These are phyloP conservation scores for Champsocephalus gunnari DNA, from an alignment of 2,797 vertebrate species.

Conservation along the genomic window DNA sequence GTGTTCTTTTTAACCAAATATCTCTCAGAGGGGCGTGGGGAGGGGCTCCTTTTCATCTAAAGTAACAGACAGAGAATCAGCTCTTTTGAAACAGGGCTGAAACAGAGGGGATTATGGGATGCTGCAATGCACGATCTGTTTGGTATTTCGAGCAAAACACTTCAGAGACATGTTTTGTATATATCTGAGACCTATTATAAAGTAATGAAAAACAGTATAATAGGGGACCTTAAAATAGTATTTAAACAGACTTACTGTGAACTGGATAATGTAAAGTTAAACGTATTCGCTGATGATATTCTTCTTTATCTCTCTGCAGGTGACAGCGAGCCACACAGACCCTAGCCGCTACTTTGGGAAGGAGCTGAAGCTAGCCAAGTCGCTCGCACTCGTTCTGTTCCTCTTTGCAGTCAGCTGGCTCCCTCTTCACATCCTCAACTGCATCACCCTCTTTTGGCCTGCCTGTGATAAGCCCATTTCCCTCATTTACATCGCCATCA, in stretches of 20 bases:
- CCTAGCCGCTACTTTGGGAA: conserved; percentile 95
- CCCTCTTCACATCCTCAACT: conserved; percentile 95
- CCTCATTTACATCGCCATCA: conserved; percentile 91
- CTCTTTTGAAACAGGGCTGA: no score
- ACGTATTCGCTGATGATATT: not conserved
- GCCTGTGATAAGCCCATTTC: conserved; percentile 79
- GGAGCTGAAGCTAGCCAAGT: conserved; percentile 97
- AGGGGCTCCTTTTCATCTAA: no score
- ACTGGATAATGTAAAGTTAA: not conserved
- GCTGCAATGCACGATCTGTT: no score
- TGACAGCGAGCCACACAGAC: conserved; percentile 88
- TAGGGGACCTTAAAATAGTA: no score
- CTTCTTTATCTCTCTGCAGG: conserved; percentile 56
- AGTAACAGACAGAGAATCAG: no score
- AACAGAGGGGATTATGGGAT: no score
- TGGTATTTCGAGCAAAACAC: no score
- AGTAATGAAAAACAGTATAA: no score
- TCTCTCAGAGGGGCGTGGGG: no score
- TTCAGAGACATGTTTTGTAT: no score
- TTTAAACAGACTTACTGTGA: not conserved
- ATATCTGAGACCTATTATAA: no score
- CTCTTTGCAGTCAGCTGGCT: conserved; percentile 97
- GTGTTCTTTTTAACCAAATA: no score
- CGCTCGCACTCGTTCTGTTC: conserved; percentile 93
- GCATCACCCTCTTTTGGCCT: conserved; percentile 93